A percentile compares a stretch with the other conserved stretches of the same genome.
phyloP scores from a whole-genome alignment of 2,113 vertebrate species.

The Bombycilla garrulus region DNA sequence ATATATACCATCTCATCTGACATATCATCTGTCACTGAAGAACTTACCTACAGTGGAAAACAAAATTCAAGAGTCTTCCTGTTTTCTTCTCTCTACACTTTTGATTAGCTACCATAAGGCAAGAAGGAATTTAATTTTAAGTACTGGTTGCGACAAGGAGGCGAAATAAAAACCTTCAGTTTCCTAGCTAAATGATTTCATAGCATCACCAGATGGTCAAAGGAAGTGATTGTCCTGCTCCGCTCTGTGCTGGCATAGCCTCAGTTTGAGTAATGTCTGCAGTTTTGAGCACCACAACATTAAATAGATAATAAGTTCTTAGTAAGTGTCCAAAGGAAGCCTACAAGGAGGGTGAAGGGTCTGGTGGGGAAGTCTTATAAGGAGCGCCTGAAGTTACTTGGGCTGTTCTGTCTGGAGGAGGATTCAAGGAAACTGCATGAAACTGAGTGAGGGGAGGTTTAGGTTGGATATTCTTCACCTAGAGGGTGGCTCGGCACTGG shows the following conservation, averaged over 20 bases:
- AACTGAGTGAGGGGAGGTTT: no score
- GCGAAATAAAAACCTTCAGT: background rate
- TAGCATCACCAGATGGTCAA: background rate
- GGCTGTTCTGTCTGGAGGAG: background rate
- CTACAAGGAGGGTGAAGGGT: background rate
- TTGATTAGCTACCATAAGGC: background rate
- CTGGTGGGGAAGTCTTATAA: background rate
- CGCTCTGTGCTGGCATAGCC: accelerated
- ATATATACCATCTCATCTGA: background rate
- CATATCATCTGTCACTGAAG: background rate
- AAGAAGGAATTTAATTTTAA: background rate
- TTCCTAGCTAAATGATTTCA: background rate
- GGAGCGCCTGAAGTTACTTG: background rate
- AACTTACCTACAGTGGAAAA: background rate
- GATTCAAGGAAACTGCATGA: background rate
- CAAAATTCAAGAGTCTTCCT: background rate
- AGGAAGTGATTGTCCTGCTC: background rate
- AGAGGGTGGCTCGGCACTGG: background rate
- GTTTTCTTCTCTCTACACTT: background rate
- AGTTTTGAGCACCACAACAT: background rate
- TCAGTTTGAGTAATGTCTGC: background rate
- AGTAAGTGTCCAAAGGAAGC: background rate
- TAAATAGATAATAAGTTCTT: background rate
- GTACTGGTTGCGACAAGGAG: background rate
- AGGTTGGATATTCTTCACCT: background rate